A percentile compares a stretch with the other conserved stretches of the same genome.
Conservation (phyloP, 2,113 vertebrate genomes). For the Holacanthus passer region DNA sequence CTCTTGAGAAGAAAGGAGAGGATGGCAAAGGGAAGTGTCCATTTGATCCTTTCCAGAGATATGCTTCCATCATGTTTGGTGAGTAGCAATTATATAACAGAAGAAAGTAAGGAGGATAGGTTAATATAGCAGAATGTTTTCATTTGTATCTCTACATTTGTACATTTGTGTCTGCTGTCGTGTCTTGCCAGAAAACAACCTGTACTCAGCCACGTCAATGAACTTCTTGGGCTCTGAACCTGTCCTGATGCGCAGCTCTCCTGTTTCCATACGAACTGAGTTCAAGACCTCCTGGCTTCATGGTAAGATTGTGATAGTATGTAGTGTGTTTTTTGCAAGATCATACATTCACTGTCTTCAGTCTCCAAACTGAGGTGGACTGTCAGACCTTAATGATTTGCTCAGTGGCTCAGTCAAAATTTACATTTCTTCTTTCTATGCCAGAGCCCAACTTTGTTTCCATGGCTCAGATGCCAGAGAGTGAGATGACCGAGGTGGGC, state of each 20-base stretch:
- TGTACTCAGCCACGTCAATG: constrained; percentile 88
- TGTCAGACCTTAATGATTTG: background rate
- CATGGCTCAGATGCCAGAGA: constrained; percentile 84
- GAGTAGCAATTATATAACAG: constrained; percentile 42
- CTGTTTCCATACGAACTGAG: constrained; percentile 81
- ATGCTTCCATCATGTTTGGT: constrained; percentile 84
- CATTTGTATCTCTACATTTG: background rate
- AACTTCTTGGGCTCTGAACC: constrained; percentile 88
- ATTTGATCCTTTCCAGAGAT: constrained; percentile 83
- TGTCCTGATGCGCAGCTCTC: constrained; percentile 78
- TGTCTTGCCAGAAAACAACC: constrained; percentile 75
- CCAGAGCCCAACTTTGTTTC: constrained; percentile 88
- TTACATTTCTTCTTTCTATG: background rate
- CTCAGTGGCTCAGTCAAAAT: background rate
- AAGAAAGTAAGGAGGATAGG: background rate
- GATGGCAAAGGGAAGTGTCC: constrained; percentile 87
- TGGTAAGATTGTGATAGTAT: constrained; percentile 66
- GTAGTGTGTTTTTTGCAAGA: background rate
- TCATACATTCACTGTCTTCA: background rate
- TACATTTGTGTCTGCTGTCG: background rate
- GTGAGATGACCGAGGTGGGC: constrained; percentile 65
- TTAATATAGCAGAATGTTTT: background rate
- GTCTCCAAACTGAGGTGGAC: background rate
- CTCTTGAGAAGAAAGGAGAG: constrained; percentile 68
- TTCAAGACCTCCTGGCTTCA: constrained; percentile 84